phyloP scores from a whole-genome alignment of 2,113 vertebrate genomes.

The Oostethus manadensis region DNA sequence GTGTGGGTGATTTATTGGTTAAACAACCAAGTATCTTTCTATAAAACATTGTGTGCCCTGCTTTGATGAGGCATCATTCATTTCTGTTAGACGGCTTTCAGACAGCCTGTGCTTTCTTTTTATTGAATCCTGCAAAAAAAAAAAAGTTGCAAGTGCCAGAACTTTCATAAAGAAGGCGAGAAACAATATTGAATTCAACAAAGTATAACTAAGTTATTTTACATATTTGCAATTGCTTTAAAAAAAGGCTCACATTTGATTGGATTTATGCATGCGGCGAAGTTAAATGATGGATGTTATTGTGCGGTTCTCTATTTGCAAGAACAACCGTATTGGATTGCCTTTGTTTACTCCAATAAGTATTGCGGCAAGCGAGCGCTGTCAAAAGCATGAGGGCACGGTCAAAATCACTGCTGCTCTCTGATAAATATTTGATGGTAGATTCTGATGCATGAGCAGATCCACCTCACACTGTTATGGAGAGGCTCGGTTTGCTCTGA shows the following conservation, averaged over 20 bases:
- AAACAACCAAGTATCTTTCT: no score
- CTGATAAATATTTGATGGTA: constrained; percentile 73
- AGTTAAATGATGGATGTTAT: constrained; percentile 37
- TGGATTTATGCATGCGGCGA: constrained; percentile 17
- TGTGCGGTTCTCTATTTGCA: constrained; percentile 30
- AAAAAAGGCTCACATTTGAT: constrained; percentile 11
- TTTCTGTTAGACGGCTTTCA: no score
- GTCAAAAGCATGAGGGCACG: constrained; percentile 67
- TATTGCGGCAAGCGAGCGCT: constrained; percentile 59
- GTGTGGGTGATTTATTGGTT: no score
- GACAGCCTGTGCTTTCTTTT: no score
- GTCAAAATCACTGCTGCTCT: constrained; percentile 66
- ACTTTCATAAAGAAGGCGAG: no score
- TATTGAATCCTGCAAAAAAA: no score
- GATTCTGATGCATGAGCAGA: constrained; percentile 66
- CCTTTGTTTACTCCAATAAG: constrained; percentile 60
- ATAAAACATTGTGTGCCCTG: no score
- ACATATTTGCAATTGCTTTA: neutral
- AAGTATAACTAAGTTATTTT: neutral
- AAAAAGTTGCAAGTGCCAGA: no score
- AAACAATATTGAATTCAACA: no score
- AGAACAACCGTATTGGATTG: constrained; percentile 55
- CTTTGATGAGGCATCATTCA: no score
- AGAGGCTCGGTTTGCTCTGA: constrained; percentile 56
- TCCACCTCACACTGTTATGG: constrained; percentile 63